Evolutionary conservation across 2,797 vertebrate species (phyloP).

Genomic region (Danio choprae): DNA sequence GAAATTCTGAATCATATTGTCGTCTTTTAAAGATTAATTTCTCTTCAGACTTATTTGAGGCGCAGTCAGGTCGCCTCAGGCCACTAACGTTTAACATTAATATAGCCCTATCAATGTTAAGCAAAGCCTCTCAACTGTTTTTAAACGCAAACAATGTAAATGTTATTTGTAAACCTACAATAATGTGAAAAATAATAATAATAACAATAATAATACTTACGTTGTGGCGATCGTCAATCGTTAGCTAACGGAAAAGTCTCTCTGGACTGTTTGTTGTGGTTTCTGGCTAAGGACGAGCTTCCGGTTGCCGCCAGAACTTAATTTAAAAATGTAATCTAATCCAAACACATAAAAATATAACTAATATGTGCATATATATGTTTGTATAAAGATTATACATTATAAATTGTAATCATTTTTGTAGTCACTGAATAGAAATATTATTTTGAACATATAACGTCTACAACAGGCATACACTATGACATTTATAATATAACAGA

Average conservation of each 20-base stretch:
- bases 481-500: too few relatives aligned
- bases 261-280: neutral
- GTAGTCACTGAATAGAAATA: too few relatives aligned
- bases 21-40: neutral
- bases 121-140: neutral
- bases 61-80: neutral
- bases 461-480: too few relatives aligned
- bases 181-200: neutral
- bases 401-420: too few relatives aligned
- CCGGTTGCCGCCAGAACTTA: too few relatives aligned
- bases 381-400: too few relatives aligned
- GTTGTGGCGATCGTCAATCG: neutral
- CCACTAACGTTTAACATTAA: neutral
- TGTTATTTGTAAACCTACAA: neutral
- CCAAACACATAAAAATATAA: too few relatives aligned
- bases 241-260: neutral
- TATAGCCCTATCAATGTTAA: neutral
- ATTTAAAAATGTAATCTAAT: too few relatives aligned
- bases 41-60: neutral
- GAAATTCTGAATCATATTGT: neutral
- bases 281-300: neutral
- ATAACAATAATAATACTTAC: neutral
- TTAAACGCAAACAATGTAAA: neutral
- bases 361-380: too few relatives aligned
- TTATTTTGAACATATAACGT: too few relatives aligned